A percentile compares a stretch with the other conserved stretches of the same genome.
These are phyloP conservation scores for Coryphaenoides rupestris DNA, from an alignment of 2,113 vertebrate genomes.

Conservation along the genomic window DNA sequence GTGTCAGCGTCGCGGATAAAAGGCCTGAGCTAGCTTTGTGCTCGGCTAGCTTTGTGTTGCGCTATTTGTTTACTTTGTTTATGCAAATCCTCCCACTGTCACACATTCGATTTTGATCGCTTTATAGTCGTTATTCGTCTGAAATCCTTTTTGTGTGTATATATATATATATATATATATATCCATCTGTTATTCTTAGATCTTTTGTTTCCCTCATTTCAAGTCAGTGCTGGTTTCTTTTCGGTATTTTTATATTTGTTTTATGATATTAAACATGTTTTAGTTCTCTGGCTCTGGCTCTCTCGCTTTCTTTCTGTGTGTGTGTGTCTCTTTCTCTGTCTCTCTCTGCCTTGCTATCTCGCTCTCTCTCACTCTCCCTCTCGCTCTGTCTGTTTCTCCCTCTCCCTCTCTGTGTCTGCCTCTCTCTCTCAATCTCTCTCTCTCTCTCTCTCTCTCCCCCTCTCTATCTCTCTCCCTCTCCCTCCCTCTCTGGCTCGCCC, in stretches of 20 bases:
- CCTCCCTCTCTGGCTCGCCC: constrained; percentile 34
- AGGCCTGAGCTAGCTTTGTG: constrained; percentile 54
- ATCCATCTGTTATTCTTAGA: constrained; percentile 49
- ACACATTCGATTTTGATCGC: constrained; percentile 46
- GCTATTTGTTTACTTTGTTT: constrained; percentile 2
- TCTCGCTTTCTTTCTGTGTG: neutral
- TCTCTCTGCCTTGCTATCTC: constrained; percentile 1
- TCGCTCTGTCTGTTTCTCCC: neutral
- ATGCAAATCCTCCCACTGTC: constrained; percentile 12
- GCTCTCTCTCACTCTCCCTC: neutral
- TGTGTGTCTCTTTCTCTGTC: neutral
- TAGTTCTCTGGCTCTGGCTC: constrained; percentile 22
- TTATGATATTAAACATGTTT: neutral
- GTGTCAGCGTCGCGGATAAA: constrained; percentile 65
- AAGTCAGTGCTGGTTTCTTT: constrained; percentile 32
- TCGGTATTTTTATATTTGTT: constrained; percentile 39
- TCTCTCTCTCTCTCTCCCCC: no score
- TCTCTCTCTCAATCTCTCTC: constrained; percentile 8
- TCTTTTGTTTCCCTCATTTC: constrained; percentile 23
- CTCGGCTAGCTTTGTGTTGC: constrained; percentile 46
- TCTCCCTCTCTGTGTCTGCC: neutral
- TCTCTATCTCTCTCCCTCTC: neutral
- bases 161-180: no score
- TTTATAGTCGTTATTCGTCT: constrained; percentile 12
- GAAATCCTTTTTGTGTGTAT: no score